Conservation (phyloP, 1,140 invertebrate species). For the Thaumatotibia leucotreta region DNA sequence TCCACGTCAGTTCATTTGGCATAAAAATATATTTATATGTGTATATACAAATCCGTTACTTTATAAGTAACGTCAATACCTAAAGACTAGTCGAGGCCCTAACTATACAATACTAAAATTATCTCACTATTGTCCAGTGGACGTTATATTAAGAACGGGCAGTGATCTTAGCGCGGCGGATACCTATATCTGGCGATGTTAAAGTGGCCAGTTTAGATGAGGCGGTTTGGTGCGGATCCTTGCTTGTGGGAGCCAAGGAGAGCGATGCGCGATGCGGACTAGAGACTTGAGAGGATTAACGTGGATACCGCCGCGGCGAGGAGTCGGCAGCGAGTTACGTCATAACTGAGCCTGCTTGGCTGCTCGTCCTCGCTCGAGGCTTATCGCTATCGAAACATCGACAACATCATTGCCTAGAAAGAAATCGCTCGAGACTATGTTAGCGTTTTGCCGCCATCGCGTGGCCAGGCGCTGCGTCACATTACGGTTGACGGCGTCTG, state of each 20-base stretch:
- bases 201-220: conserved; percentile 32
- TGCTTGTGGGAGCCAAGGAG: conserved; percentile 46
- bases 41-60: conserved; percentile 32
- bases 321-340: conserved; percentile 33
- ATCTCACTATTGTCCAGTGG: conserved; percentile 53
- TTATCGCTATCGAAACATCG: conserved; percentile 81
- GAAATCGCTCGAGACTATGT: conserved; percentile 87
- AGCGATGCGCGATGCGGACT: conserved; percentile 21
- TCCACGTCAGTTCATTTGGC: conserved; percentile 25
- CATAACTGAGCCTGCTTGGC: conserved; percentile 45
- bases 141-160: conserved; percentile 32
- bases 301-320: conserved; percentile 43
- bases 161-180: conserved; percentile 32
- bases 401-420: conserved; percentile 87
- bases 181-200: conserved; percentile 30
- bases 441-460: conserved; percentile 81
- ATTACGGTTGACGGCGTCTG: conserved; percentile 82
- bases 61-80: conserved; percentile 27
- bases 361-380: conserved; percentile 49
- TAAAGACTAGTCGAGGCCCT: conserved; percentile 45
- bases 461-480: conserved; percentile 80
- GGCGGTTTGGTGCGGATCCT: conserved; percentile 31
- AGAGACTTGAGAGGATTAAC: conserved; percentile 21
- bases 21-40: conserved; percentile 21
- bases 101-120: conserved; percentile 49